phyloP scores from a whole-genome alignment of 2,888 invertebrate species.

The Pimpla rufipes region DNA sequence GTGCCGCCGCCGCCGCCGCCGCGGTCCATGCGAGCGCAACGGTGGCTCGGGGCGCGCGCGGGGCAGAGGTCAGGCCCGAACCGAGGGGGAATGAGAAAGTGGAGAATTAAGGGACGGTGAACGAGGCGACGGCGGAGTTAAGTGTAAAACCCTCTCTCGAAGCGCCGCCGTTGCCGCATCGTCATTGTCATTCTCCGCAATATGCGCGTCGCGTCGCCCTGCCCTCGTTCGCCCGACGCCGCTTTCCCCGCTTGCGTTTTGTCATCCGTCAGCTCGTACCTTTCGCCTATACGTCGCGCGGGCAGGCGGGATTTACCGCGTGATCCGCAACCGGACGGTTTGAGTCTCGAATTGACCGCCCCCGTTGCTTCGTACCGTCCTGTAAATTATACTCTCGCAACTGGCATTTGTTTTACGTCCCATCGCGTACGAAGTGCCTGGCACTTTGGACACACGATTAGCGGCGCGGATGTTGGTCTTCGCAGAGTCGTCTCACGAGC shows the following conservation, averaged over 20 bases:
- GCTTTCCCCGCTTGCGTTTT: slow-evolving; percentile 40
- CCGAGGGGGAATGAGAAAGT: slow-evolving; percentile 56
- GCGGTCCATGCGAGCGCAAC: background rate
- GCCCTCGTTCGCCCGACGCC: slow-evolving; percentile 47
- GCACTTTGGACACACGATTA: slow-evolving; percentile 35
- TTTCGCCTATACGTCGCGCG: no score
- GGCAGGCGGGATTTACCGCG: no score
- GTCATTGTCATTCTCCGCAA: slow-evolving; percentile 79
- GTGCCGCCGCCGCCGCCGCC: slow-evolving; percentile 59
- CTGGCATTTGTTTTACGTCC: slow-evolving; percentile 21
- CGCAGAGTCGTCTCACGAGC: slow-evolving; percentile 5
- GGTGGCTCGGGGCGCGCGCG: slow-evolving; percentile 60
- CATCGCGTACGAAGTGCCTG: slow-evolving; percentile 13
- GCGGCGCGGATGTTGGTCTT: slow-evolving; percentile 15
- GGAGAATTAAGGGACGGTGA: slow-evolving; percentile 33
- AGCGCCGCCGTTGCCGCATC: slow-evolving; percentile 72
- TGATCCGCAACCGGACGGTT: no score
- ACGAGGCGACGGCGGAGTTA: slow-evolving; percentile 65
- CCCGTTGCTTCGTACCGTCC: no score
- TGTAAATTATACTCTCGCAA: background rate
- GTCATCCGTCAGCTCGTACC: background rate
- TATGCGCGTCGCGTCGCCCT: slow-evolving; percentile 25
- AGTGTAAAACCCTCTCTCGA: slow-evolving; percentile 78
- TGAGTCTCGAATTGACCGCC: no score
- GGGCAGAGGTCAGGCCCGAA: slow-evolving; percentile 67